phyloP scores from a whole-genome alignment of 1,140 invertebrate species.

The Meteorus sp. region DNA sequence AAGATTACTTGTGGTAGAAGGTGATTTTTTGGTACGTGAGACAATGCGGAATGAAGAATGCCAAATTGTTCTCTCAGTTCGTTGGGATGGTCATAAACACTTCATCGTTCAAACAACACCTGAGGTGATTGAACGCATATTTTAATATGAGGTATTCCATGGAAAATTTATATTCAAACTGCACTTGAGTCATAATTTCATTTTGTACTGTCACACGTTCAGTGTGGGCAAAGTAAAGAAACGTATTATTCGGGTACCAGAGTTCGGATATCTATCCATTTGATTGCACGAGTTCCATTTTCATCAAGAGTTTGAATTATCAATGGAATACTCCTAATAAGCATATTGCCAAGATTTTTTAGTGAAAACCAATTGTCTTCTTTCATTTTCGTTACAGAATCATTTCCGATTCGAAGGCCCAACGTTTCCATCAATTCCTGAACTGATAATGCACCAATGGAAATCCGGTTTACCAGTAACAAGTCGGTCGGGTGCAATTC shows the following conservation, averaged over 20 bases:
- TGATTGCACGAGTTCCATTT: too few species aligned
- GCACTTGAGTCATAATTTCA: too few species aligned
- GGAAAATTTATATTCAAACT: background rate
- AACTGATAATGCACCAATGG: slow-evolving; percentile 87
- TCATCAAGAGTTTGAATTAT: too few species aligned
- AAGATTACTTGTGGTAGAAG: slow-evolving; percentile 81
- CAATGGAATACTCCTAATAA: too few species aligned
- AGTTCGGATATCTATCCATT: background rate
- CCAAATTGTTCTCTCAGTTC: slow-evolving; percentile 92
- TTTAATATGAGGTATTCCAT: background rate
- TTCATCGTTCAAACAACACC: slow-evolving; percentile 95
- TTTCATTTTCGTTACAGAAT: slow-evolving; percentile 62
- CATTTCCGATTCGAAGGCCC: slow-evolving; percentile 93
- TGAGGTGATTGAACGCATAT: slow-evolving; percentile 64
- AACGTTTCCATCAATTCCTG: slow-evolving; percentile 87
- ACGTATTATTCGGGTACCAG: background rate
- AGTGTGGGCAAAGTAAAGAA: too few species aligned
- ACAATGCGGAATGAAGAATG: slow-evolving; percentile 91
- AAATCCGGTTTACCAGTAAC: slow-evolving; percentile 85
- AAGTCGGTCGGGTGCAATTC: slow-evolving; percentile 85
- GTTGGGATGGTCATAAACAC: slow-evolving; percentile 95
- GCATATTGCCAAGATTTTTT: too few species aligned
- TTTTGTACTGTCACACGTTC: too few species aligned
- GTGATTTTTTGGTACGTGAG: slow-evolving; percentile 93
- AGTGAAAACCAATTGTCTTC: too few species aligned